Conservation (phyloP, 1,140 invertebrate genomes). For the Melipona quadrifasciata region DNA sequence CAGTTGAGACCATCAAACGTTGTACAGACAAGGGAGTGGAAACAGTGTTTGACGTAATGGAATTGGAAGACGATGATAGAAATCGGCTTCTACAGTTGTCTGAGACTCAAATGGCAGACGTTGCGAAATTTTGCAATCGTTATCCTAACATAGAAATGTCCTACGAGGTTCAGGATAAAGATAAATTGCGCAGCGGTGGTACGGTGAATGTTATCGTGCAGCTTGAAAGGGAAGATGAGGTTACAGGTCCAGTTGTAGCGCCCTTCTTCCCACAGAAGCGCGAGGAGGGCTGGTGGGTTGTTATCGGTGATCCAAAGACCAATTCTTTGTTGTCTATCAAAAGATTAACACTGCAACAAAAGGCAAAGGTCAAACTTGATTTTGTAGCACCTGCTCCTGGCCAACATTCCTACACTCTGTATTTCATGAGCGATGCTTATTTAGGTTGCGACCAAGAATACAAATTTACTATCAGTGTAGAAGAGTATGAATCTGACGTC, state of each 20-base stretch:
- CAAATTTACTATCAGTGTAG: constrained; percentile 91
- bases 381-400: constrained; percentile 95
- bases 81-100: constrained; percentile 92
- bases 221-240: constrained; percentile 97
- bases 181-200: constrained; percentile 89
- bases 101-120: constrained; percentile 96
- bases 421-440: constrained; percentile 99
- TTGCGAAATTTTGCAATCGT: constrained; percentile 98
- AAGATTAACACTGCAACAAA: constrained; percentile 95
- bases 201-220: constrained; percentile 95
- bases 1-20: constrained; percentile 92
- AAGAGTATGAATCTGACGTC: constrained; percentile 85
- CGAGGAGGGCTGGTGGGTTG: constrained; percentile 99
- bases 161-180: constrained; percentile 94
- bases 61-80: constrained; percentile 97
- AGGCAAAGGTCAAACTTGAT: constrained; percentile 96
- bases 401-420: constrained; percentile 95
- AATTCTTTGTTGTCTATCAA: constrained; percentile 99
- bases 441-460: constrained; percentile 99
- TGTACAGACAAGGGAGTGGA: constrained; percentile 96
- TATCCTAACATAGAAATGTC: constrained; percentile 99
- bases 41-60: constrained; percentile 99
- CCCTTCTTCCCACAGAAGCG: constrained; percentile 99
- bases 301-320: constrained; percentile 97
- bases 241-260: constrained; percentile 97